Evolutionary conservation across 2,888 invertebrate genomes (phyloP), one percentile per base, ranked within the genome.

Genomic region (Machimus atricapillus): DNA sequence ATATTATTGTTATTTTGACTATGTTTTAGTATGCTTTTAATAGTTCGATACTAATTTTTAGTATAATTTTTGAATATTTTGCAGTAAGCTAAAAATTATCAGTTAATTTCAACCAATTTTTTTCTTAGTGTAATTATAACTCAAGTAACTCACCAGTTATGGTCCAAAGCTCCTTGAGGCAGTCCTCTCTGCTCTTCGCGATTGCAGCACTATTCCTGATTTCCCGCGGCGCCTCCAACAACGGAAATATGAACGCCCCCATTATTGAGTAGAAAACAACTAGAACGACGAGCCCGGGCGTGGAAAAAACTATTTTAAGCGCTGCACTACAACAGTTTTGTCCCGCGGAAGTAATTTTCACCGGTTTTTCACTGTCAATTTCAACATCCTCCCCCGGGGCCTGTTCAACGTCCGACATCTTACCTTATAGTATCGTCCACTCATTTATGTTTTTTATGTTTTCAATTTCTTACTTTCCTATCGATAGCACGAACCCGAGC

Each of bases 221-320:
- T 90, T 95, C 95, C 88, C 94, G 94, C n/a, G 95, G 95, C 16
- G 95, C 95, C 92, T 97, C 97, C 90, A 97, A 93, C 89, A 95
- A 94, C 90, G 95, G 95, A 92, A 97, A 97, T 89, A 97, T 94
- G 89, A 96, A 93, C 66, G 96, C 96, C 86, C 96, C 96, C 90
- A 96, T 93, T 88, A 96, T 93, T 88, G 96, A 95, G 91, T 97
- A 97, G 85, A 94, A 94, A 87, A 96, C 94, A 89, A 97, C 97
- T 87, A 97, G 92, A 37, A 95, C 93, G 91, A 96, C 95, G 88
- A 96, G 93, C 14, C 96, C 96, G 77, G 93, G 93, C 85, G 93
- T 91, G n/a, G 93, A 93, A 88, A 92, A 91, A 85, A 92, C 87
- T 86, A 92, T 87, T 89, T 92, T 92, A 31, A 92, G 89, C 87